Base-by-base conservation (phyloP, 2,888 invertebrate genomes). In the Zele albiditarsus region DNA sequence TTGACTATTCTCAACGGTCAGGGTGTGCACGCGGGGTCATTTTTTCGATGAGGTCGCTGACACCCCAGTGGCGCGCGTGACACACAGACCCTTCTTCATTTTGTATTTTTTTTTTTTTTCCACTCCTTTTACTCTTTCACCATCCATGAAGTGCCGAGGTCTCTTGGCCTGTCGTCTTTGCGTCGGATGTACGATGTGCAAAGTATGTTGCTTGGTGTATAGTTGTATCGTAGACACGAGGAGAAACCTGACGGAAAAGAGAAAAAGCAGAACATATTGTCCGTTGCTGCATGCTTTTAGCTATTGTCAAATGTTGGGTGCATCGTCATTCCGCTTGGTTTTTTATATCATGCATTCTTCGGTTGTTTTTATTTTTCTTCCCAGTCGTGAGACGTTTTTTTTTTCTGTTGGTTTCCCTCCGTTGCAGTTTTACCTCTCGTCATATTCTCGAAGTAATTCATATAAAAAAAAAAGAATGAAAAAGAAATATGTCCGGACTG, bases 11-110 rank as follows among this genome's bases (percentile, higher is more conserved):
- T 53, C 8, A 8, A 53, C 20, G 53, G 20, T 20, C 53, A 53
- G 20, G 23, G 20, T 10, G 20, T 53, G 27, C 25, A 33, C 33
- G 20, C 46, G n/a, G 68, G 68, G 53, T 68, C 53, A 68, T 75
- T 71, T 75, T 72, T 71, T 33, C 75, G 62, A 71, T 75, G 71
- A 68, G 75, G 71, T 75, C 62, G 71, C 62, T 72, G 65, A 68
- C 71, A 71, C 63, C 27, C 46, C 20, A 31, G 60, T 42, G 27
- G 38, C 31, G 53, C 69, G 38, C 69, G 53, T 60, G 58, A 58
- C 31, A 69, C 49, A 25, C 28, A 25, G 72, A 31, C 16, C 27
- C 57, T 65, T 46, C 20, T 66, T 46, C 31, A 20, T 46, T 38
- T 46, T 49, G 49, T 49, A 38, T 63, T 71, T 73, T 67, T 67